Base-by-base conservation (phyloP, 1,140 invertebrate species). In the Rhynchophorus ferrugineus region DNA sequence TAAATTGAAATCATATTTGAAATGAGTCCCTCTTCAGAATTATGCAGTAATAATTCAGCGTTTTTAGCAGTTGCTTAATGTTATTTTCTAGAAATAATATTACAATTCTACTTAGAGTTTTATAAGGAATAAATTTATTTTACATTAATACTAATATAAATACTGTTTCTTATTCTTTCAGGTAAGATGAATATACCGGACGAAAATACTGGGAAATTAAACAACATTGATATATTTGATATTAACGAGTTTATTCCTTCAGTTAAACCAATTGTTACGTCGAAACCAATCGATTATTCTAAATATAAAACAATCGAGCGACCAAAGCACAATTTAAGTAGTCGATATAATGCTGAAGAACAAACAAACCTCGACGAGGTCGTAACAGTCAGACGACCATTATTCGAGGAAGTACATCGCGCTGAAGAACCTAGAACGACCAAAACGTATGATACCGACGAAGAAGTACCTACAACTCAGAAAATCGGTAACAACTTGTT, bases 271-370 rank as follows among this genome's bases (percentile, higher is more conserved):
- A 62, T 64, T 43, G 52, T 37, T 18, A 61, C 64, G 3, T 61
- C 49, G 52, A 67, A 65, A 6, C 41, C 62, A 0, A 59, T 68
- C 19, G 67, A 69, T 49, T 61, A 59, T 29, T 68, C 65, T 0
- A 69, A 68, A 53, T 69, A 69, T 41, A 69, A 66, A 56, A 68
- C 64, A 11, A 69, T 69, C 34, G 55, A 64, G 54, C 19, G 68
- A 24, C 29, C 59, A 3, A 39, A 22, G 8, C 52, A 62, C 44
- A 62, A 54, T 49, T 48, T 54, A 18, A 58, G 58, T 20, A 60
- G 56, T 39, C 29, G 55, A 22, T 62, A 59, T 22, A 59, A 43
- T 11, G 3, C 29, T 16, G 53, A 58, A 16, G 51, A 59, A 41
- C 33, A 57, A n/a, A 14, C 19, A 13, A 47, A 52, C 13, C 11